These are phyloP conservation scores for Rutilus rutilus DNA, from an alignment of 2,113 vertebrate genomes.

Conservation along the genomic window DNA sequence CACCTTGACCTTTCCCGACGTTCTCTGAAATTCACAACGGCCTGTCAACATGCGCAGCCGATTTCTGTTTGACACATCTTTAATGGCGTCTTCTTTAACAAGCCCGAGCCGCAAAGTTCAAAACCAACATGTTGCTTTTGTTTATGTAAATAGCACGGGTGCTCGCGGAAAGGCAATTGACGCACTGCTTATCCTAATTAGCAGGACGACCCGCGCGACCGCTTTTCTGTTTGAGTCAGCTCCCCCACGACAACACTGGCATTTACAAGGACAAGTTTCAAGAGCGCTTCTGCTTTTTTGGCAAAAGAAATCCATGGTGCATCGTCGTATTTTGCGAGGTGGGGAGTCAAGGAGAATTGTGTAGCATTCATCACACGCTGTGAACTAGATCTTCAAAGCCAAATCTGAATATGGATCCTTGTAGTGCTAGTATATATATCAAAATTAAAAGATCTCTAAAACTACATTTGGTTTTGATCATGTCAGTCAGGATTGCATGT, in stretches of 20 bases:
- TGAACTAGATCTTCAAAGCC: background rate
- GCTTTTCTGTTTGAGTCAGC: slow-evolving; percentile 43
- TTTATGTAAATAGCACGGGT: slow-evolving; percentile 30
- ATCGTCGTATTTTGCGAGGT: background rate
- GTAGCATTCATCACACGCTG: background rate
- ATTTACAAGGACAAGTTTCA: slow-evolving; percentile 20
- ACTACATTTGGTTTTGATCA: background rate
- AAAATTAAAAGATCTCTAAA: background rate
- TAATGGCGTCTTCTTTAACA: slow-evolving; percentile 40
- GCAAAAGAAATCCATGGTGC: background rate
- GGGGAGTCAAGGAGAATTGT: background rate
- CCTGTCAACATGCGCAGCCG: background rate
- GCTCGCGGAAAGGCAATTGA: background rate
- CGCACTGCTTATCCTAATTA: slow-evolving; percentile 41
- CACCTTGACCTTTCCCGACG: slow-evolving; percentile 52
- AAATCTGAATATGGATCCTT: background rate
- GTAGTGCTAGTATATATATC: background rate
- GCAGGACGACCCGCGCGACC: slow-evolving; percentile 30
- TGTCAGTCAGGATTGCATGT: background rate
- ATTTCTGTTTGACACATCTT: slow-evolving; percentile 21
- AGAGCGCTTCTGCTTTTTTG: background rate
- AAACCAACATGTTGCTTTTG: slow-evolving; percentile 28
- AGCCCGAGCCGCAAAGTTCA: slow-evolving; percentile 11
- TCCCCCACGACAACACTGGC: background rate
- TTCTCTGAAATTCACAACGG: slow-evolving; percentile 12